A percentile compares a stretch with the other conserved stretches of the same genome.
phyloP scores from a whole-genome alignment of 2,113 vertebrate species.

The Sapajus apella region DNA sequence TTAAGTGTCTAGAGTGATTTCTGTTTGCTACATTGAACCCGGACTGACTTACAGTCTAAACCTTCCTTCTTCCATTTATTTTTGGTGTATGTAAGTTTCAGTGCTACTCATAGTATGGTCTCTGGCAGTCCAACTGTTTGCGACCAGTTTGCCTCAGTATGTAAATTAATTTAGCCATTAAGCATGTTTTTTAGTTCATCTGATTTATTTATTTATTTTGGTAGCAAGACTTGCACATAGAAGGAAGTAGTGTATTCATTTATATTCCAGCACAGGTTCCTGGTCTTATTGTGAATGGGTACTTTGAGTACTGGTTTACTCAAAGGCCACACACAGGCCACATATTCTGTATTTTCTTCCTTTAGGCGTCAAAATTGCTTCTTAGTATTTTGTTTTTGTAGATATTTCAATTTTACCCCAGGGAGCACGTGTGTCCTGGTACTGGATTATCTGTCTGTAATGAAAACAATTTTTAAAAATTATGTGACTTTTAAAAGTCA shows the following conservation, averaged over 20 bases:
- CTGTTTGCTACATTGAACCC: background rate
- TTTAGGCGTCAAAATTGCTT: background rate
- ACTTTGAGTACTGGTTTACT: background rate
- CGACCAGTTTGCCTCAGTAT: background rate
- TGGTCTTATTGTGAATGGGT: background rate
- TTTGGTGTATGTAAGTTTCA: background rate
- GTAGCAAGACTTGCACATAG: background rate
- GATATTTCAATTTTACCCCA: conserved; percentile 39
- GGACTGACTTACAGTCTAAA: background rate
- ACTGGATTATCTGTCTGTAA: conserved; percentile 21
- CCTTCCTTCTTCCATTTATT: background rate
- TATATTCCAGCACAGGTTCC: background rate
- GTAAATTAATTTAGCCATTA: background rate
- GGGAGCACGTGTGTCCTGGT: background rate
- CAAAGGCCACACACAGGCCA: background rate
- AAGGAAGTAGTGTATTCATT: background rate
- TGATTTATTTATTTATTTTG: background rate
- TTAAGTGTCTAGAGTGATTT: background rate
- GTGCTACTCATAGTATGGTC: background rate
- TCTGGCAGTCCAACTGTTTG: background rate
- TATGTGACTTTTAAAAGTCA: background rate
- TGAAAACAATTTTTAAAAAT: conserved; percentile 40
- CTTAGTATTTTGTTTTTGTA: conserved; percentile 37
- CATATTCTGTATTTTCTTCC: background rate
- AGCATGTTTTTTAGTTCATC: background rate